Conservation (phyloP, 2,113 vertebrate genomes). For the Pseudois nayaur region DNA sequence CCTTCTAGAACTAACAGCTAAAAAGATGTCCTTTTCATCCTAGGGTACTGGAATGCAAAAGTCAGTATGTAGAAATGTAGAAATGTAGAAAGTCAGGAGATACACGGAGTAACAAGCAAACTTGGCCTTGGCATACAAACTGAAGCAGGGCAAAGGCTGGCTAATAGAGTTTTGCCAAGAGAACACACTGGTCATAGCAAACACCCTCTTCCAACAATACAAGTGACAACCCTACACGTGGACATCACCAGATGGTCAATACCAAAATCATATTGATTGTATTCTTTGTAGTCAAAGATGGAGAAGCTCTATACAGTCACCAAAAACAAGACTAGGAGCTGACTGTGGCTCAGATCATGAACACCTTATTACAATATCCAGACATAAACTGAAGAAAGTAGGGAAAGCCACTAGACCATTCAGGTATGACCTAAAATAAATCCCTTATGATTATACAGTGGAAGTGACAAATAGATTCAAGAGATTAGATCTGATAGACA, state of each 20-base stretch:
- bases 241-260: not conserved
- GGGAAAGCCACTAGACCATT: not conserved
- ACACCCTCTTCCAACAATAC: not conserved
- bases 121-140: not conserved
- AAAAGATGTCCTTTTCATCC: not conserved
- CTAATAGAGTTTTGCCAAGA: not conserved
- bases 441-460: not conserved
- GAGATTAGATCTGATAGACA: not conserved
- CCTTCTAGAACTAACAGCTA: not conserved
- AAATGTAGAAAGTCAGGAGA: not conserved
- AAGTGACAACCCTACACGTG: accelerated
- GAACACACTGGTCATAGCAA: not conserved
- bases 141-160: not conserved
- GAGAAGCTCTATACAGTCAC: not conserved
- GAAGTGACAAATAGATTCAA: not conserved
- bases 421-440: not conserved
- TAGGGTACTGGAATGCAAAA: not conserved
- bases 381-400: not conserved
- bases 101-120: not conserved
- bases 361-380: not conserved
- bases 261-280: not conserved
- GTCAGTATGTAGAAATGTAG: too few species aligned
- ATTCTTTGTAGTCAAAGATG: not conserved
- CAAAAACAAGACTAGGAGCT: not conserved
- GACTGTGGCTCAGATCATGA: not conserved